These are phyloP conservation scores for Premnoplex brunnescens DNA, from an alignment of 2,797 vertebrate genomes.

Conservation along the genomic window DNA sequence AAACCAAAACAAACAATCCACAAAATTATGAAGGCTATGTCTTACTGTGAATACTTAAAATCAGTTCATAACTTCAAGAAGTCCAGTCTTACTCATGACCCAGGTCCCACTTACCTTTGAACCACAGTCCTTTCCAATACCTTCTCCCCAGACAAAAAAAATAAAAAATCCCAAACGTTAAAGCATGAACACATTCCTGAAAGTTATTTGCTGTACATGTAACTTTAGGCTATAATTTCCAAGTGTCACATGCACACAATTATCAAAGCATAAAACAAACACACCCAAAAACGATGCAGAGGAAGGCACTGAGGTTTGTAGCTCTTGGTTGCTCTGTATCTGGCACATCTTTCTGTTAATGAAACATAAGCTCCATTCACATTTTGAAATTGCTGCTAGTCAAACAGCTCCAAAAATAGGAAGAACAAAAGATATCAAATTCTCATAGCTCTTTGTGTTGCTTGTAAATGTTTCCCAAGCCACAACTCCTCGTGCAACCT, in stretches of 20 bases:
- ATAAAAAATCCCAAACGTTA: neutral
- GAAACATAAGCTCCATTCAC: slow-evolving; percentile 36
- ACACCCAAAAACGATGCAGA: neutral
- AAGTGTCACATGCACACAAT: neutral
- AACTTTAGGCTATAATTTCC: neutral
- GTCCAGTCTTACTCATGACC: neutral
- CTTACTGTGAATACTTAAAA: neutral
- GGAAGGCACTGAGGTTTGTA: neutral
- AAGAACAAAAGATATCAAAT: slow-evolving; percentile 4
- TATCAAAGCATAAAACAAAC: neutral
- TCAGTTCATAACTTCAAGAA: neutral
- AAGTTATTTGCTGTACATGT: neutral
- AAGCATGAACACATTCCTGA: neutral
- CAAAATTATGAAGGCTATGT: neutral
- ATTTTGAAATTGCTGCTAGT: slow-evolving; percentile 3
- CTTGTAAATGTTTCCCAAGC: slow-evolving; percentile 33
- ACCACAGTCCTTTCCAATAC: neutral
- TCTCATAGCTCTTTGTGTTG: neutral
- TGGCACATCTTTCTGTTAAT: neutral
- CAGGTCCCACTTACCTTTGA: neutral
- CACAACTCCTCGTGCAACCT: neutral
- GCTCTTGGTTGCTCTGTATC: rapidly evolving
- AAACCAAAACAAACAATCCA: rapidly evolving
- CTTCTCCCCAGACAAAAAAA: neutral
- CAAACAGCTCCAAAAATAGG: neutral